Evolutionary conservation across 1,140 invertebrate species (phyloP).

Genomic region (Venturia canescens): DNA sequence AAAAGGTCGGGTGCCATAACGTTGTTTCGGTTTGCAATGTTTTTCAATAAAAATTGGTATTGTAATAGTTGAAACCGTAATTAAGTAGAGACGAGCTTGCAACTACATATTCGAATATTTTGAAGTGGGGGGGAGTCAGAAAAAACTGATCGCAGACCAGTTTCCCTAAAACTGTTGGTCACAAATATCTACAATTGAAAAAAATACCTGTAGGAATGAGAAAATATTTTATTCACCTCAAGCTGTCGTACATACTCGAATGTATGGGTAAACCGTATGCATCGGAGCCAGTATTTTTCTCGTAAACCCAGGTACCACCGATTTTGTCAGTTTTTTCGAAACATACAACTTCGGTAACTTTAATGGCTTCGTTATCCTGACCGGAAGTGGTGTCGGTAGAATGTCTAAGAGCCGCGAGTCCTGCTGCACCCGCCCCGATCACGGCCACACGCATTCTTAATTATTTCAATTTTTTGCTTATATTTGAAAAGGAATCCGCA

Average conservation of each 20-base stretch:
- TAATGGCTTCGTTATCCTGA: slow-evolving; percentile 30
- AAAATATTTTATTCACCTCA: slow-evolving; percentile 79
- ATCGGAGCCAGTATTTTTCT: slow-evolving; percentile 82
- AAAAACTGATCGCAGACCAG: too few species aligned
- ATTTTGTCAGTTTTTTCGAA: slow-evolving; percentile 81
- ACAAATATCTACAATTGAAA: too few species aligned
- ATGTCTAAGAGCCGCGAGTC: slow-evolving; percentile 80
- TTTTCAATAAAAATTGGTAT: too few species aligned
- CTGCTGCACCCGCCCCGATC: slow-evolving; percentile 83
- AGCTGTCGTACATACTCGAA: slow-evolving; percentile 91
- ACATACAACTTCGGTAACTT: slow-evolving; percentile 63
- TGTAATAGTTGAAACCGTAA: too few species aligned
- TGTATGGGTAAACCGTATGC: slow-evolving; percentile 88
- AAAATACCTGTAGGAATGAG: not conserved
- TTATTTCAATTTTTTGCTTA: not conserved
- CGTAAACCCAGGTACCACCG: slow-evolving; percentile 95
- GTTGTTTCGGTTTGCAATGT: too few species aligned
- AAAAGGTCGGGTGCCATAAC: too few species aligned
- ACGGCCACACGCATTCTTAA: slow-evolving; percentile 78
- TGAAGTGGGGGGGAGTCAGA: too few species aligned
- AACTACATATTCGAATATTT: too few species aligned
- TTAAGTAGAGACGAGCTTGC: too few species aligned
- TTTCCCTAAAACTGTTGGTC: too few species aligned
- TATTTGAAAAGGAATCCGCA: not conserved
- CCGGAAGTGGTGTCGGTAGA: slow-evolving; percentile 76